Percentiles rank a stretch among this genome's conserved stretches.
phyloP scores from a whole-genome alignment of 2,797 vertebrate species.

The Poecilia gillii region DNA sequence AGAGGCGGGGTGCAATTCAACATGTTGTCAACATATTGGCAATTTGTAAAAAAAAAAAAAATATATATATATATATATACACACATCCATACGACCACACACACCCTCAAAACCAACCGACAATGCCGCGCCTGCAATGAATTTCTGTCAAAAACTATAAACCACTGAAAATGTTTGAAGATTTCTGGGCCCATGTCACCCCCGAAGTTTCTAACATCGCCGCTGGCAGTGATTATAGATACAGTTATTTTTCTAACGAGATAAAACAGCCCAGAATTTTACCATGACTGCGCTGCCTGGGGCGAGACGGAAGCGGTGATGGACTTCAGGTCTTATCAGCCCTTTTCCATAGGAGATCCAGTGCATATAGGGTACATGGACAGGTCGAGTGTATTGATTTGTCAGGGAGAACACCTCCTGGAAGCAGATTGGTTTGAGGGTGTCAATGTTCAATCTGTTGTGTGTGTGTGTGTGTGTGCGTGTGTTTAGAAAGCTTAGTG shows the following conservation, averaged over 20 bases:
- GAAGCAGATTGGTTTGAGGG: conserved; percentile 62
- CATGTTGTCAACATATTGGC: background rate
- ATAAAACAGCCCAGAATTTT: conserved; percentile 54
- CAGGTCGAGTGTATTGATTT: conserved; percentile 58
- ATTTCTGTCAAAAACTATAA: background rate
- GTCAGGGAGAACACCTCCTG: conserved; percentile 56
- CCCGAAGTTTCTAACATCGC: background rate
- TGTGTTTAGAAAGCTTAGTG: conserved; percentile 45
- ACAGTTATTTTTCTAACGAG: conserved; percentile 48
- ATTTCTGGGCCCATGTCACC: background rate
- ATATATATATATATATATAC: background rate
- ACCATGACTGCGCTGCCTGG: conserved; percentile 48
- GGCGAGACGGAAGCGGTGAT: conserved; percentile 49
- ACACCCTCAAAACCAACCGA: background rate
- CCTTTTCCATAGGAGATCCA: conserved; percentile 56
- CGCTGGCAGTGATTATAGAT: conserved; percentile 12
- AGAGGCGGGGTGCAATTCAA: too few relatives aligned
- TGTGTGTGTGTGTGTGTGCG: background rate
- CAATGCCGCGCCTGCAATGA: background rate
- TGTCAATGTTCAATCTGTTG: conserved; percentile 50
- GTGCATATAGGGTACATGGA: conserved; percentile 55
- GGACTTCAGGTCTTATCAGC: conserved; percentile 66
- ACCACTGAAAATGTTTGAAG: background rate
- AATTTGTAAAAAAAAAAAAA: background rate
- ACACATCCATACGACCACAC: background rate